Evolutionary conservation across 2,113 vertebrate species (phyloP).

Genomic region (Potamarius usumacintae): DNA sequence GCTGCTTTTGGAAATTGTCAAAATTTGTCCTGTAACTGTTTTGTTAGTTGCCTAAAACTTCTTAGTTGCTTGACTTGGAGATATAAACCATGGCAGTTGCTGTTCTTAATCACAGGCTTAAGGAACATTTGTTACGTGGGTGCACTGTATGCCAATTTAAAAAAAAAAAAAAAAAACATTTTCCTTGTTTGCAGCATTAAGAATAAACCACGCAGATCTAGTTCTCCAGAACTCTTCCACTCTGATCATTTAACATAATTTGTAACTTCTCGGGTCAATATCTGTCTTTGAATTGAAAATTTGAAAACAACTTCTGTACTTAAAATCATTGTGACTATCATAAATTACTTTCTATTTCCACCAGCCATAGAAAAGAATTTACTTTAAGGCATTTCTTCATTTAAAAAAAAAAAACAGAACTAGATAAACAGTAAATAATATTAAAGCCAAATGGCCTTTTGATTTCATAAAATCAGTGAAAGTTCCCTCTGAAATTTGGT

Average conservation of each 20-base stretch:
- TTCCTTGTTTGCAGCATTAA: constrained; percentile 17
- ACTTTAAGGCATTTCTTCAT: not conserved
- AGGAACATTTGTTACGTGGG: constrained; percentile 33
- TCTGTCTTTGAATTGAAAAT: not conserved
- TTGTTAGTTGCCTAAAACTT: not conserved
- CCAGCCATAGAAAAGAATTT: not conserved
- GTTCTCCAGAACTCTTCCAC: not conserved
- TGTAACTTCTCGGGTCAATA: not conserved
- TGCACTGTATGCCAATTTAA: not conserved
- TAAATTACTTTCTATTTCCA: not conserved
- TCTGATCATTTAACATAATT: constrained; percentile 4
- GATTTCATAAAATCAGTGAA: too few species aligned
- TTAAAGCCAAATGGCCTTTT: not conserved
- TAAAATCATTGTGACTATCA: not conserved
- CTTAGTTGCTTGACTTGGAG: not conserved
- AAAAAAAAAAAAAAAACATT: not conserved
- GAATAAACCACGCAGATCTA: not conserved
- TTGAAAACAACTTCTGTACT: constrained; percentile 9
- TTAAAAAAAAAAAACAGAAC: not conserved
- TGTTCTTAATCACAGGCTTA: constrained; percentile 11
- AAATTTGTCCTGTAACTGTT: constrained; percentile 57
- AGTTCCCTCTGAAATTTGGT: too few species aligned
- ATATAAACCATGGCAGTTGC: constrained; percentile 11
- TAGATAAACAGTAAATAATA: not conserved
- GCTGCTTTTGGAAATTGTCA: constrained; percentile 84